phyloP scores from a whole-genome alignment of 64 coral and sea anemone species.

The Pocillopora verrucosa region DNA sequence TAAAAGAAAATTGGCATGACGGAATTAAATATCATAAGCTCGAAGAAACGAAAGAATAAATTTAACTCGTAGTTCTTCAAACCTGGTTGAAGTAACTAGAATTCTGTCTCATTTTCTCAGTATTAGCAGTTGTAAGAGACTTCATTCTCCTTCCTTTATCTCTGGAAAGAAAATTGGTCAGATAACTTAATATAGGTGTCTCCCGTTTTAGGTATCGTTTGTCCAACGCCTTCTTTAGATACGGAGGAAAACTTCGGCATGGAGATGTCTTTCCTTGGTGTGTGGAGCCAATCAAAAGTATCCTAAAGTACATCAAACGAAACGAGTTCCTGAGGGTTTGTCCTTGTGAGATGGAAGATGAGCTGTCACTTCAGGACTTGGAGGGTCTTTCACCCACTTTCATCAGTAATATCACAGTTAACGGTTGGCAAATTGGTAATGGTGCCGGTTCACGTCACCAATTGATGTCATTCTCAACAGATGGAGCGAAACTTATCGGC shows the following conservation, averaged over 20 bases:
- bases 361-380: not conserved
- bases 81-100: too few species aligned
- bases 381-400: not conserved
- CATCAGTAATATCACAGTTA: constrained; percentile 41
- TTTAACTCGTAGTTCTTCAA: too few species aligned
- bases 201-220: not conserved
- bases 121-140: too few species aligned
- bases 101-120: too few species aligned
- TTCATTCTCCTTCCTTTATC: too few species aligned
- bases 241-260: not conserved
- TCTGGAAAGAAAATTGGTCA: too few species aligned
- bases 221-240: constrained; percentile 7
- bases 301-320: too few species aligned
- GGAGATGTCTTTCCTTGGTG: constrained; percentile 26
- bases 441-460: not conserved
- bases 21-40: too few species aligned
- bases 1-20: too few species aligned
- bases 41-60: too few species aligned
- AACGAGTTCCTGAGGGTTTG: not conserved
- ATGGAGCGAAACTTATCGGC: constrained; percentile 19
- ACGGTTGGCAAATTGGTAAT: constrained; percentile 7
- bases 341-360: not conserved
- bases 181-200: not conserved
- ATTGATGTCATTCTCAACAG: constrained; percentile 16
- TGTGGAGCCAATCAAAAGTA: not conserved